These are phyloP conservation scores for Pachypanchax playfairii DNA, from an alignment of 2,113 vertebrate species.

Conservation along the genomic window DNA sequence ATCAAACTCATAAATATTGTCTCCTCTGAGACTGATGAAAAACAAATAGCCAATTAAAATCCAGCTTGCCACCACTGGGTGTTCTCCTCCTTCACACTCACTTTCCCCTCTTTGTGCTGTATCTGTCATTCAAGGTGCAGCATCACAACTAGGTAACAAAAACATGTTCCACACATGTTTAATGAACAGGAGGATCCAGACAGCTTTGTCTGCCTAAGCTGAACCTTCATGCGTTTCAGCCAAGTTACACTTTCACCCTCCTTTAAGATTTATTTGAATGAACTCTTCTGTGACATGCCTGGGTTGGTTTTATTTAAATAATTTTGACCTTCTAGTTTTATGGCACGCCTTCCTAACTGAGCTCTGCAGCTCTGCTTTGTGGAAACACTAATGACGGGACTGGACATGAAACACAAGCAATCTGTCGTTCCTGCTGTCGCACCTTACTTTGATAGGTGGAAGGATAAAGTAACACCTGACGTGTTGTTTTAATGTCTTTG, in stretches of 20 bases:
- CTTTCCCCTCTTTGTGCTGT: slow-evolving; percentile 35
- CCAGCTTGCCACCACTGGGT: slow-evolving; percentile 33
- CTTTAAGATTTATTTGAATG: slow-evolving; percentile 31
- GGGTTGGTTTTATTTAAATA: slow-evolving; percentile 25
- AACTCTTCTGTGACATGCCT: slow-evolving; percentile 8
- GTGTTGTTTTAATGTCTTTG: slow-evolving; percentile 61
- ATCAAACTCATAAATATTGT: slow-evolving; percentile 82
- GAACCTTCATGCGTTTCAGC: slow-evolving; percentile 40
- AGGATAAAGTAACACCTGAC: slow-evolving; percentile 40
- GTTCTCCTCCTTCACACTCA: slow-evolving; percentile 10
- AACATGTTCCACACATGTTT: slow-evolving; percentile 58
- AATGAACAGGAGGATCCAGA: slow-evolving; percentile 58
- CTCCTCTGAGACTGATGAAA: slow-evolving; percentile 76
- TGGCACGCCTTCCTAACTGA: slow-evolving; percentile 21
- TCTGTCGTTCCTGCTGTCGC: slow-evolving; percentile 42
- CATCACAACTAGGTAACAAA: slow-evolving; percentile 60
- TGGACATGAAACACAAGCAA: slow-evolving; percentile 34
- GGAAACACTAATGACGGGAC: slow-evolving; percentile 39
- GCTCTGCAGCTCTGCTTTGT: slow-evolving; percentile 25
- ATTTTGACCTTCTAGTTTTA: slow-evolving; percentile 57
- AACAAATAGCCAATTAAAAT: slow-evolving; percentile 83
- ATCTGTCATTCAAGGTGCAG: slow-evolving; percentile 45
- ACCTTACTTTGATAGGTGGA: slow-evolving; percentile 47
- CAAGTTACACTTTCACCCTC: background rate
- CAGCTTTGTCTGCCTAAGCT: slow-evolving; percentile 26